Conservation (phyloP, 2,113 vertebrate species). For the Gracilinanus agilis region DNA sequence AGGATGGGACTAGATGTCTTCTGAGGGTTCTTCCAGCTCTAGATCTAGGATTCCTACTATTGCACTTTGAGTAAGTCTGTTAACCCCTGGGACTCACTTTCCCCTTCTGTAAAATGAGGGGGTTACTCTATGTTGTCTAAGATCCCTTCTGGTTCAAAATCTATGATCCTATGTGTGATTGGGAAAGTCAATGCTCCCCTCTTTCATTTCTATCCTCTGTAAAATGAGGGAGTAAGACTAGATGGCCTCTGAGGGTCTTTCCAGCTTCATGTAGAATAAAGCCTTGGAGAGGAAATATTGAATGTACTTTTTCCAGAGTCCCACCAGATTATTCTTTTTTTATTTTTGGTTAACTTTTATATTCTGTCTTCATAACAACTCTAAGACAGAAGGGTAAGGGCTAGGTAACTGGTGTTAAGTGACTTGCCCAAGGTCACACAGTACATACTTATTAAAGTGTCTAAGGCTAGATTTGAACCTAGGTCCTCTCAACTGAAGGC, state of each 20-base stretch:
- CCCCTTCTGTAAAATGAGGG: neutral
- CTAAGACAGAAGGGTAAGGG: too few species aligned
- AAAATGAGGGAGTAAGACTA: neutral
- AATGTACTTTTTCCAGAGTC: neutral
- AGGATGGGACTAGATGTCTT: neutral
- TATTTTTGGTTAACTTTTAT: too few species aligned
- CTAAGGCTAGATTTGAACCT: too few species aligned
- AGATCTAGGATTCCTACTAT: neutral
- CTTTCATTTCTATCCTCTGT: neutral
- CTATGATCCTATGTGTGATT: neutral
- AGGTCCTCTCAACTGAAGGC: too few species aligned
- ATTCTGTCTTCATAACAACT: too few species aligned
- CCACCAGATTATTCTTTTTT: neutral
- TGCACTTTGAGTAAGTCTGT: neutral
- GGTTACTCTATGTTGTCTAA: neutral
- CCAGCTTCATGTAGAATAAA: neutral
- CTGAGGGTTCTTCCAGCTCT: neutral
- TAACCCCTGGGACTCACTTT: neutral
- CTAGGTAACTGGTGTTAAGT: too few species aligned
- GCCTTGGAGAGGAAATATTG: neutral
- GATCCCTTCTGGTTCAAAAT: neutral
- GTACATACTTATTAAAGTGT: too few species aligned
- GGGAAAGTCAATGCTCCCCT: neutral
- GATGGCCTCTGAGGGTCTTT: neutral
- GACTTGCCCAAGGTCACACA: too few species aligned